Percentiles rank a stretch among this genome's conserved stretches.
Evolutionary conservation across 2,888 invertebrate species (phyloP).

Genomic region (Exocentrus adspersus): DNA sequence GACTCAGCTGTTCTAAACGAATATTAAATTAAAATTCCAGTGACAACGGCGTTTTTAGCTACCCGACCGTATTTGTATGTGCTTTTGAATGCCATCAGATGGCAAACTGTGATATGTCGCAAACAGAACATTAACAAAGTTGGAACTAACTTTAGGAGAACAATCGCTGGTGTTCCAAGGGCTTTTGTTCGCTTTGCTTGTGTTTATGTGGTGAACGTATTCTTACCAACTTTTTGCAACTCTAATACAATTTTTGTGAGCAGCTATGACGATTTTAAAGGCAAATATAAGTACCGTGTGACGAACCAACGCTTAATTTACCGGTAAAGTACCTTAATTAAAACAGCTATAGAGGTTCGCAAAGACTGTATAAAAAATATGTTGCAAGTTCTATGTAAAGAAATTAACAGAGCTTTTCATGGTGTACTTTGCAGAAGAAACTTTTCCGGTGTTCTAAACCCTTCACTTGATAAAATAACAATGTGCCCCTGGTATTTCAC

Average conservation of each 20-base stretch:
- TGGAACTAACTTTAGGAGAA: background rate
- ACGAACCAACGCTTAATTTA: too few relatives aligned
- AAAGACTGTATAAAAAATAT: too few relatives aligned
- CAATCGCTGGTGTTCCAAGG: background rate
- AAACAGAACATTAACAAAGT: conserved; percentile 3
- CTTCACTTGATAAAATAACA: too few relatives aligned
- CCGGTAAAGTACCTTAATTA: too few relatives aligned
- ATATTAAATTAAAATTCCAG: background rate
- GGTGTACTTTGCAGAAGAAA: too few relatives aligned
- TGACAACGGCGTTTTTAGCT: background rate
- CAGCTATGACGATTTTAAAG: background rate
- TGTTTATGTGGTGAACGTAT: background rate
- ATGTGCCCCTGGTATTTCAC: too few relatives aligned
- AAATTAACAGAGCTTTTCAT: too few relatives aligned
- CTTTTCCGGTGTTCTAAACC: too few relatives aligned
- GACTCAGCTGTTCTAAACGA: too few relatives aligned
- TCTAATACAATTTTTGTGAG: background rate
- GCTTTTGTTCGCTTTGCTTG: background rate
- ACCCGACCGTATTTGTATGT: background rate
- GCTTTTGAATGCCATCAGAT: background rate
- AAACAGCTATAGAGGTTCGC: background rate
- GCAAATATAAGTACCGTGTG: too few relatives aligned
- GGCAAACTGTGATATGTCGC: background rate
- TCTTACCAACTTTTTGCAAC: background rate
- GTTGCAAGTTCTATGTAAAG: too few relatives aligned